phyloP scores from a whole-genome alignment of 2,113 vertebrate genomes.

The Chloropsis hardwickii region DNA sequence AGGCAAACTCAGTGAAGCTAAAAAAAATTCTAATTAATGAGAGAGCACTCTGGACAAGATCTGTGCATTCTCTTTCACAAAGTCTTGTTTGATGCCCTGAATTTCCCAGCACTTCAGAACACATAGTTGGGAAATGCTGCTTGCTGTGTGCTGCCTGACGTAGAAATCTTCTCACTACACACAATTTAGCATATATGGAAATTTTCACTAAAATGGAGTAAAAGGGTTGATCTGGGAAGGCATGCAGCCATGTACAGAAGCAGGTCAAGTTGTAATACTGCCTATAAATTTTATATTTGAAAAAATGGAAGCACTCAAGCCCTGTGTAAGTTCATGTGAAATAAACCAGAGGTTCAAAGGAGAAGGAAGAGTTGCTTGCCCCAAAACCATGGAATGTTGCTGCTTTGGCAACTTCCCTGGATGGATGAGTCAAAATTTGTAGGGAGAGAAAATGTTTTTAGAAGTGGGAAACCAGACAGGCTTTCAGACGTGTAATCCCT shows the following conservation, averaged over 20 bases:
- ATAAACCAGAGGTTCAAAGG: not conserved
- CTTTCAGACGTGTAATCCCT: not conserved
- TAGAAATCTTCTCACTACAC: not conserved
- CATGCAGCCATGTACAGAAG: not conserved
- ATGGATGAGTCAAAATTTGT: not conserved
- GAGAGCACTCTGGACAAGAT: rapidly evolving
- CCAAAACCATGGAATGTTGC: not conserved
- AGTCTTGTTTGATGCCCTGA: not conserved
- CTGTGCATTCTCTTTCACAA: not conserved
- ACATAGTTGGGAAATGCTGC: not conserved
- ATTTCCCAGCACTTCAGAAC: not conserved
- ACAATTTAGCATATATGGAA: not conserved
- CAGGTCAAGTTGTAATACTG: not conserved
- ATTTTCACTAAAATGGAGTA: not conserved
- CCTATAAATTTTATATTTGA: not conserved
- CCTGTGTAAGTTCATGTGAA: not conserved
- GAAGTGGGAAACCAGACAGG: not conserved
- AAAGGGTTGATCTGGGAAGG: not conserved
- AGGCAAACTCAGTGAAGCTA: not conserved
- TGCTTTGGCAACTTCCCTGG: not conserved
- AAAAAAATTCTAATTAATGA: not conserved
- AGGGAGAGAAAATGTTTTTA: not conserved
- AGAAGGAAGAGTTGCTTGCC: not conserved
- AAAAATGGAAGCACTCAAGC: not conserved
- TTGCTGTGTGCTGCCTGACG: not conserved